Evolutionary conservation across 1,140 invertebrate species (phyloP).

Genomic region (Philopotamus ludificatus): DNA sequence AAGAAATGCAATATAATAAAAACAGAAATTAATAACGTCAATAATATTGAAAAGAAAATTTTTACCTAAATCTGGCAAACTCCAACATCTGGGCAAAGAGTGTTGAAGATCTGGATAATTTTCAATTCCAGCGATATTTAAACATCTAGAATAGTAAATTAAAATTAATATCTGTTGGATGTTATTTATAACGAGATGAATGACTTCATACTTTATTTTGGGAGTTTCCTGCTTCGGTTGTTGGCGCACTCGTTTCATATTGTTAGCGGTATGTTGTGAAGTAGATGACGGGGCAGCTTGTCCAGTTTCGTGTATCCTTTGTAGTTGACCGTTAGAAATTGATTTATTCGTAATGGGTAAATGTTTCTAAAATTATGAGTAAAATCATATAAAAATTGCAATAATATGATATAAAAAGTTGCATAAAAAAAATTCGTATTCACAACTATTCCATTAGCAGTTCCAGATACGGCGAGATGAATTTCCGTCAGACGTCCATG

Average conservation of each 20-base stretch:
- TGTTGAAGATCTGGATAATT: slow-evolving; percentile 68
- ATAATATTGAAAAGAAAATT: too few species aligned
- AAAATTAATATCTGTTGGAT: background rate
- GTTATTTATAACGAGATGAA: background rate
- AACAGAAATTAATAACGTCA: slow-evolving; percentile 3
- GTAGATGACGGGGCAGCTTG: too few species aligned
- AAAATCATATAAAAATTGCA: background rate
- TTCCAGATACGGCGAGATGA: slow-evolving; percentile 28
- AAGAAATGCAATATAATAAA: background rate
- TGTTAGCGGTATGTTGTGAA: slow-evolving; percentile 44
- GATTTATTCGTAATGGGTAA: slow-evolving; percentile 27
- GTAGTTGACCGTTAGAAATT: slow-evolving; percentile 34
- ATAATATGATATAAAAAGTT: too few species aligned
- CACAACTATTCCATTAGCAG: slow-evolving; percentile 36
- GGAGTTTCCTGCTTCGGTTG: slow-evolving; percentile 22
- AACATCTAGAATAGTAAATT: slow-evolving; percentile 45
- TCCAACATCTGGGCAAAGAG: slow-evolving; percentile 72
- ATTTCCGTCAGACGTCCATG: slow-evolving; percentile 37
- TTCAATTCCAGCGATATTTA: slow-evolving; percentile 68
- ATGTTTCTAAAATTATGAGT: slow-evolving; percentile 36
- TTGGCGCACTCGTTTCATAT: background rate
- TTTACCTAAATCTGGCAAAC: slow-evolving; percentile 64
- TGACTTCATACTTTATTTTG: slow-evolving; percentile 17
- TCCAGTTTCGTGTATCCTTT: slow-evolving; percentile 36
- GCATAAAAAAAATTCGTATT: slow-evolving; percentile 2